phyloP scores from a whole-genome alignment of 1,140 invertebrate genomes.

The Physella acuta region DNA sequence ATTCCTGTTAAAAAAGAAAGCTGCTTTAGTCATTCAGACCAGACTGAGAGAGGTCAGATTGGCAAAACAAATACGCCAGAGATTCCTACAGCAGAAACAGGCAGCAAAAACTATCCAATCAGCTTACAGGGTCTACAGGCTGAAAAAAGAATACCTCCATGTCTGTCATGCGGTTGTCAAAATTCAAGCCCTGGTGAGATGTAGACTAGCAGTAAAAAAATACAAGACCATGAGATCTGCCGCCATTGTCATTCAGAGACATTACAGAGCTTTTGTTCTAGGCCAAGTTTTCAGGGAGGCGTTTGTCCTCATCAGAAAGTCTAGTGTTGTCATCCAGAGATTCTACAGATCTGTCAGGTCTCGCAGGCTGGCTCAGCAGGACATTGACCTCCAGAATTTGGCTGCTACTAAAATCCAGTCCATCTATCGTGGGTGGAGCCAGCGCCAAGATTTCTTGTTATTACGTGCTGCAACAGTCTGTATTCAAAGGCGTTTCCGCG shows the following conservation, averaged over 20 bases:
- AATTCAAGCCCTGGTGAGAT: constrained; percentile 36
- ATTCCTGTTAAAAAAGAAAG: constrained; percentile 26
- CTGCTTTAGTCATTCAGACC: constrained; percentile 38
- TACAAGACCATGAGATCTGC: constrained; percentile 32
- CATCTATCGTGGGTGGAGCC: constrained; percentile 14
- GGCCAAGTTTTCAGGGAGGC: constrained; percentile 19
- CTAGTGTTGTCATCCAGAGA: constrained; percentile 37
- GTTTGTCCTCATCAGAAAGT: constrained; percentile 30
- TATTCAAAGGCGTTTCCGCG: constrained; percentile 35
- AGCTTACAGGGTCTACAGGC: constrained; percentile 25
- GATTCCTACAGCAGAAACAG: constrained; percentile 10
- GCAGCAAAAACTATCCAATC: constrained; percentile 27
- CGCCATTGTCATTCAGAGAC: constrained; percentile 43
- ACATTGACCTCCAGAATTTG: not conserved
- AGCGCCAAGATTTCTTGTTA: constrained; percentile 14
- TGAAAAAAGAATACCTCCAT: constrained; percentile 23
- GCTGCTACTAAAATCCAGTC: constrained; percentile 32
- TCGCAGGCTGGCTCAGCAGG: not conserved
- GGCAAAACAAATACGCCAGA: not conserved
- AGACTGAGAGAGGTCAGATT: constrained; percentile 29
- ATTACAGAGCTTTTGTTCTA: constrained; percentile 24
- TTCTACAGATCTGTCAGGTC: constrained; percentile 31
- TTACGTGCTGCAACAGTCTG: constrained; percentile 27
- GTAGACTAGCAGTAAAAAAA: constrained; percentile 24
- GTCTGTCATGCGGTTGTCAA: constrained; percentile 19